A percentile compares a stretch with the other conserved stretches of the same genome.
Evolutionary conservation across 2,113 vertebrate genomes (phyloP).

Genomic region (Ornithorhynchus anatinus): DNA sequence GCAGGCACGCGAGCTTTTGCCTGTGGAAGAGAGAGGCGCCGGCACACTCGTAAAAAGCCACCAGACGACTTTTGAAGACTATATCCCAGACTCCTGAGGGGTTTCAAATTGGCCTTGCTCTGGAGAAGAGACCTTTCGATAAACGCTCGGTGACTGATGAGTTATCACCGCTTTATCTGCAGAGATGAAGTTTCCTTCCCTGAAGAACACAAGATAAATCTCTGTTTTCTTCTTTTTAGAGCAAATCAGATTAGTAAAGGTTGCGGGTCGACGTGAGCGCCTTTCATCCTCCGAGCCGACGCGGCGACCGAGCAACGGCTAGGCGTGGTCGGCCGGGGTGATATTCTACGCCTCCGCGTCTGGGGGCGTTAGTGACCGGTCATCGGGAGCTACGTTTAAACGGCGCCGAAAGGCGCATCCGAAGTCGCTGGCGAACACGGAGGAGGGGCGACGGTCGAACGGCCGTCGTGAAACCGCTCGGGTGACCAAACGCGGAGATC

Average conservation of each 20-base stretch:
- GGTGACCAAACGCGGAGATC: constrained; percentile 25
- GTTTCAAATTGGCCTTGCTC: not conserved
- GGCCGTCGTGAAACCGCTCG: constrained; percentile 28
- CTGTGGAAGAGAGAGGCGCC: not conserved
- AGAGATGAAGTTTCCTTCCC: constrained; percentile 7
- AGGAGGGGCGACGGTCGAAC: constrained; percentile 22
- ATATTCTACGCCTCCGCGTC: constrained; percentile 18
- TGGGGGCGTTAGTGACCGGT: constrained; percentile 18
- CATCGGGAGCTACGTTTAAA: constrained; percentile 35
- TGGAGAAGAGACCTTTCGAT: constrained; percentile 22
- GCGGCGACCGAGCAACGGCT: constrained; percentile 22
- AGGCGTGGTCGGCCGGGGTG: constrained; percentile 20
- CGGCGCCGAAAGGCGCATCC: constrained; percentile 19
- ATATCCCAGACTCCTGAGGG: not conserved
- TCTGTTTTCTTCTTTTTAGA: not conserved
- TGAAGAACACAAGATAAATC: not conserved
- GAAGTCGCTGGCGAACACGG: constrained; percentile 36
- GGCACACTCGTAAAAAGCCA: constrained; percentile 22
- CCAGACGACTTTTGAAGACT: not conserved
- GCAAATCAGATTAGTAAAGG: constrained; percentile 32
- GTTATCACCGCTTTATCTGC: not conserved
- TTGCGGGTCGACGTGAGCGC: not conserved
- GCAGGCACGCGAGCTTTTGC: too few relatives aligned
- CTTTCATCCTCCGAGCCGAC: constrained; percentile 22
- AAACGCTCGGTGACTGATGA: constrained; percentile 2